Evolutionary conservation across 2,888 invertebrate genomes (phyloP).

Genomic region (Mylabris sibirica): DNA sequence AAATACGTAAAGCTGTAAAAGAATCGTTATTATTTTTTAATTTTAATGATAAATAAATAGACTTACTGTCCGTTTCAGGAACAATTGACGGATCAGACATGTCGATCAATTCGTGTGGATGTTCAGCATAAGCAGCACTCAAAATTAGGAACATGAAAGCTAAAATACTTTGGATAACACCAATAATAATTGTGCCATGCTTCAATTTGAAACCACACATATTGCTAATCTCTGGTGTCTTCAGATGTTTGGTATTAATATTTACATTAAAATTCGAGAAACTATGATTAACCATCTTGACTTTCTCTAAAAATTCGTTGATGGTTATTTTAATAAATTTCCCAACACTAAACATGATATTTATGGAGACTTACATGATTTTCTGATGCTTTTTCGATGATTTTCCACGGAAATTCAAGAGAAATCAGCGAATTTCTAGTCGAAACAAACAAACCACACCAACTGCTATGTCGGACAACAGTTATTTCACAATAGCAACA

Average conservation of each 20-base stretch:
- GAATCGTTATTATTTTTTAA: conserved; percentile 21
- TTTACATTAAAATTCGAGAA: not conserved
- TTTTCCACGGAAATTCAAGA: not conserved
- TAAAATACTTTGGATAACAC: conserved; percentile 55
- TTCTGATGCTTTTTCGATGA: not conserved
- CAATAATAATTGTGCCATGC: conserved; percentile 57
- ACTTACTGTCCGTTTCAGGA: conserved; percentile 51
- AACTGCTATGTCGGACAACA: conserved; percentile 1
- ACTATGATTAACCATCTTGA: not conserved
- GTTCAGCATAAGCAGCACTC: conserved; percentile 57
- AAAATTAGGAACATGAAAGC: conserved; percentile 56
- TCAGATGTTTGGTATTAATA: too few relatives aligned
- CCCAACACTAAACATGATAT: not conserved
- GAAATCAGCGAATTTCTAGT: not conserved
- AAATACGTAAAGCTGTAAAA: conserved; percentile 51
- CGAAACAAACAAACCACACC: not conserved
- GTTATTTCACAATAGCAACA: conserved; percentile 1
- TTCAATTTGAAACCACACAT: conserved; percentile 52
- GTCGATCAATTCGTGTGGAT: conserved; percentile 57
- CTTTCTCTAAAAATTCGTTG: conserved; percentile 5
- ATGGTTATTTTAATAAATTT: not conserved
- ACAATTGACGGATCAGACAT: conserved; percentile 55
- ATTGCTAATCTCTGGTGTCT: conserved; percentile 44
- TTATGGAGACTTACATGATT: not conserved
- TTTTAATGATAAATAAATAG: conserved; percentile 10